phyloP scores from a whole-genome alignment of 2,888 invertebrate species.

The Nephrotoma appendiculata region DNA sequence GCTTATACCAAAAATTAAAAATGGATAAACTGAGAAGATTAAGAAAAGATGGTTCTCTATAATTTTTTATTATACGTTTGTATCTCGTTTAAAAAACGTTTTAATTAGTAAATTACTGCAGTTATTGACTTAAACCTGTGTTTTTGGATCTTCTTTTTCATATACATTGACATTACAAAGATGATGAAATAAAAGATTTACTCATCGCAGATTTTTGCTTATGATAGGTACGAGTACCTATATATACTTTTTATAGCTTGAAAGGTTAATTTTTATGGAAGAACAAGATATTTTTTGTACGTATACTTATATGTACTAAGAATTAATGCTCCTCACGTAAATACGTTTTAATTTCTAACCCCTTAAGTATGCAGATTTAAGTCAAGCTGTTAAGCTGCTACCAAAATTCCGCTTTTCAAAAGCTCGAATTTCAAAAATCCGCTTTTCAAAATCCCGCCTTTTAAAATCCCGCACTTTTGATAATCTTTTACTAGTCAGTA shows the following conservation, averaged over 20 bases:
- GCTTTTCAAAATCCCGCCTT: too few relatives aligned
- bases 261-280: not conserved
- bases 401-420: too few relatives aligned
- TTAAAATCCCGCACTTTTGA: too few relatives aligned
- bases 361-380: too few relatives aligned
- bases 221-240: not conserved
- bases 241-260: not conserved
- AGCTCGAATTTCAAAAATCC: too few relatives aligned
- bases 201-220: not conserved
- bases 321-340: too few relatives aligned
- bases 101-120: not conserved
- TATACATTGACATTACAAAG: not conserved
- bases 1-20: not conserved
- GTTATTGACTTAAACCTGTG: not conserved
- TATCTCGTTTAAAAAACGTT: not conserved
- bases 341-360: too few relatives aligned
- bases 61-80: not conserved
- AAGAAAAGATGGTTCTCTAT: not conserved
- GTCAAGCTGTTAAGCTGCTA: too few relatives aligned
- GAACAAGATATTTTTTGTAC: too few relatives aligned
- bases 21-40: not conserved
- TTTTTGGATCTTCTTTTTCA: too few relatives aligned
- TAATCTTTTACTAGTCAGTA: too few relatives aligned
- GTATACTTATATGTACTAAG: too few relatives aligned
- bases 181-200: not conserved